Conservation (phyloP, 2,113 vertebrate genomes). For the Cinclus cinclus region DNA sequence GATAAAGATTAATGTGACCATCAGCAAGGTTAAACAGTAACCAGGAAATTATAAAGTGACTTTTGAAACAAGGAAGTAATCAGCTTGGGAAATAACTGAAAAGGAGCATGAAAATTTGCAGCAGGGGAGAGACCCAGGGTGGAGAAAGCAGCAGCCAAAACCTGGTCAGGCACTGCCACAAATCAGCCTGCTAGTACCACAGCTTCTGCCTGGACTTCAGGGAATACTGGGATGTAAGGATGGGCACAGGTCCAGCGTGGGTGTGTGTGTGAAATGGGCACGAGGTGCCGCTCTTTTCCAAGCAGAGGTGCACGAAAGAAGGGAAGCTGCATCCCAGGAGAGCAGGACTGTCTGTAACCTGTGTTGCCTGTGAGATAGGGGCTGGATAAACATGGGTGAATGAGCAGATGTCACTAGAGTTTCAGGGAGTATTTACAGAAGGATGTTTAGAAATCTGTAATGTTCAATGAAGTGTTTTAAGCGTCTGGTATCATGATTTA, state of each 20-base stretch:
- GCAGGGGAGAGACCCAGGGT: neutral
- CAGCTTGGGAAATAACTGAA: neutral
- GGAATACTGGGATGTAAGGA: neutral
- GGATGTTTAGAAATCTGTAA: neutral
- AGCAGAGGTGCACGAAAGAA: neutral
- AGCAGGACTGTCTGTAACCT: neutral
- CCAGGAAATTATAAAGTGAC: neutral
- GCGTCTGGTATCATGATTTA: neutral
- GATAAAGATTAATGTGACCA: neutral
- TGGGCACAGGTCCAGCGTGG: fast-evolving
- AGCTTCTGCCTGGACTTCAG: neutral
- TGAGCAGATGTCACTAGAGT: neutral
- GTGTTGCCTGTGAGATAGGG: fast-evolving
- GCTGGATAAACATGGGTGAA: neutral
- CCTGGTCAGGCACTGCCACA: neutral
- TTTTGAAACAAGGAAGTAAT: neutral
- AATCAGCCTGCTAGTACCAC: neutral
- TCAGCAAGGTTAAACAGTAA: neutral
- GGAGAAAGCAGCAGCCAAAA: neutral
- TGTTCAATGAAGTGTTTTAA: neutral
- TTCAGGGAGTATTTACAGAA: neutral
- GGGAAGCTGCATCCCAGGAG: neutral
- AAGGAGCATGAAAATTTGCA: neutral
- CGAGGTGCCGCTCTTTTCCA: neutral
- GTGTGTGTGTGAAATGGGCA: neutral